Conservation (phyloP, 2,888 invertebrate species). For the Nycteola revayana region DNA sequence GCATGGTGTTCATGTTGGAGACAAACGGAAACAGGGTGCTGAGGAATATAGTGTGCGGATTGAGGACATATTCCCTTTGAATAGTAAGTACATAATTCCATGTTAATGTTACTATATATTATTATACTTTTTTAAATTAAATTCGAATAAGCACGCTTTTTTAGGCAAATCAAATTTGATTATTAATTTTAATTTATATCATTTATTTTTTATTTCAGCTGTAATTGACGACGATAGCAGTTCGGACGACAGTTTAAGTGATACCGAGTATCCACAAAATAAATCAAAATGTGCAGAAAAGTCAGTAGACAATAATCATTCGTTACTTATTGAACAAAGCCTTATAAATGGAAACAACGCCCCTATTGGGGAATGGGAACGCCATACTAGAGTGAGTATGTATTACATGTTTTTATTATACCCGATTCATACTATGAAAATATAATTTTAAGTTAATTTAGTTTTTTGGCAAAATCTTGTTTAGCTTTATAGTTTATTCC, state of each 20-base stretch:
- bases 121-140: not conserved
- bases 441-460: too few species aligned
- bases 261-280: constrained; percentile 66
- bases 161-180: too few species aligned
- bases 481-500: too few species aligned
- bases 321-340: constrained; percentile 81
- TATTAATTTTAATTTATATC: too few species aligned
- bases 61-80: constrained; percentile 82
- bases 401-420: constrained; percentile 46
- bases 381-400: constrained; percentile 89
- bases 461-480: too few species aligned
- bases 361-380: constrained; percentile 93
- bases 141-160: too few species aligned
- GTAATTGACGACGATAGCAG: constrained; percentile 50
- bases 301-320: constrained; percentile 20
- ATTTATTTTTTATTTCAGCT: too few species aligned
- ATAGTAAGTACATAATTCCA: constrained; percentile 44
- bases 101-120: not conserved
- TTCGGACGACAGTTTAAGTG: constrained; percentile 61
- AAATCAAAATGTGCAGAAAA: constrained; percentile 41
- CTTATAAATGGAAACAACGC: constrained; percentile 72
- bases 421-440: too few species aligned
- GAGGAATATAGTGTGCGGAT: constrained; percentile 78
- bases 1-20: constrained; percentile 69
- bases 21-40: constrained; percentile 58